A percentile compares a stretch with the other conserved stretches of the same genome.
Conservation (phyloP, 2,797 vertebrate species). For the Craterocephalus amniculus region DNA sequence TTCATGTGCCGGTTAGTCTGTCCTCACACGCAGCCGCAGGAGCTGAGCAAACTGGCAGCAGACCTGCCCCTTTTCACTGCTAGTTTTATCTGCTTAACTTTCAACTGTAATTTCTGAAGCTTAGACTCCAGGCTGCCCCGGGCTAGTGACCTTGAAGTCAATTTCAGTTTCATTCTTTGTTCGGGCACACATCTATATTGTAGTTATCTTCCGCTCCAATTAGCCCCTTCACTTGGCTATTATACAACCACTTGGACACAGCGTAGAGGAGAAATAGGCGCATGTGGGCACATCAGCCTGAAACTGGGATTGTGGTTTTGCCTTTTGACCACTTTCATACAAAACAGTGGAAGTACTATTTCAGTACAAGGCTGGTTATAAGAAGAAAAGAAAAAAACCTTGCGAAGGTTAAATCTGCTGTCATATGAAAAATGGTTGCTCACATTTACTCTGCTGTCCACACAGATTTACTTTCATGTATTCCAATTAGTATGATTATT, state of each 20-base stretch:
- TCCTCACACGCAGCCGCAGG: background rate
- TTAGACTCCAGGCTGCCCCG: slow-evolving; percentile 55
- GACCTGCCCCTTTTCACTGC: slow-evolving; percentile 30
- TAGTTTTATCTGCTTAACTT: slow-evolving; percentile 53
- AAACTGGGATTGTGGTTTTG: background rate
- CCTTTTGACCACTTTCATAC: background rate
- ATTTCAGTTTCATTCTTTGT: slow-evolving; percentile 59
- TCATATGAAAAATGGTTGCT: too few relatives aligned
- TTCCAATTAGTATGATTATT: background rate
- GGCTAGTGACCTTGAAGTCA: slow-evolving; percentile 46
- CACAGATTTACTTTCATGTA: too few relatives aligned
- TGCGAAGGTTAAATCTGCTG: too few relatives aligned
- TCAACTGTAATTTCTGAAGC: slow-evolving; percentile 46
- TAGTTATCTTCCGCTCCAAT: slow-evolving; percentile 64
- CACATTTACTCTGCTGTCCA: too few relatives aligned
- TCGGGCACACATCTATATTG: slow-evolving; percentile 50
- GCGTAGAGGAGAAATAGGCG: slow-evolving; percentile 32
- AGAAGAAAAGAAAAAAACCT: too few relatives aligned
- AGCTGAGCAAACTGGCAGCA: slow-evolving; percentile 22
- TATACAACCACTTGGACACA: slow-evolving; percentile 54
- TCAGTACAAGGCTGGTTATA: too few relatives aligned
- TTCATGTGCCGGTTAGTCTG: slow-evolving; percentile 87
- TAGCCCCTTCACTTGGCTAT: slow-evolving; percentile 48
- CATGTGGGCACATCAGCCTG: slow-evolving; percentile 8
- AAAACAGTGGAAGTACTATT: too few relatives aligned